Base-by-base conservation (phyloP, 1,140 invertebrate genomes). In the Harlomillsia oculata region DNA sequence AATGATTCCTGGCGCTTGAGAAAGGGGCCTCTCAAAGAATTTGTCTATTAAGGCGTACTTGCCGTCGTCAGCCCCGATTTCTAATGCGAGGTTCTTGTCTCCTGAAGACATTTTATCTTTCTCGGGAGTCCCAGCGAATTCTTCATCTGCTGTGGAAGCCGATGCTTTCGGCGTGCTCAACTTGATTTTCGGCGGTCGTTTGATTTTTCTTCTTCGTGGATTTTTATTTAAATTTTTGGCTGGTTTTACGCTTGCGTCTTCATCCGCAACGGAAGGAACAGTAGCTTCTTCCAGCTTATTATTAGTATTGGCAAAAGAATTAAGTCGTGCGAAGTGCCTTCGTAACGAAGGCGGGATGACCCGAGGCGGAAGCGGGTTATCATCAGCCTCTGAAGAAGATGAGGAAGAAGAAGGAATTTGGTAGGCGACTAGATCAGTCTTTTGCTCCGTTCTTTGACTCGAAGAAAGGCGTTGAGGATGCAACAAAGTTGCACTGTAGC, bases 41-140 rank as follows among this genome's bases (percentile, higher is more conserved):
- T 84, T 83, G 65, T 90, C 86, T 59, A 92, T 87, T 0, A 91
- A 72, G 2, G 85, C 87, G 69, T 92, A 92, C 72, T 89, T 90
- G 9, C 87, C 87, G 67, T 89, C 87, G 39, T 84, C 81, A 20
- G 60, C 52, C 11, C 60, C 58, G 25, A 65, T 65, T 53, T 65
- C 64, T 14, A 65, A 26, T 20, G 64, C 64, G 21, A 65, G 30
- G 45, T 65, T 65, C 43, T 65, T 65, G 26, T 65, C 64, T 40
- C 58, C 62, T 29, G 36, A 37, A 6, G 43, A 37, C 5, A 21
- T n/a, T 3, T 41, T 59, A 28, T 18, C 39, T 21, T 56, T 54
- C 9, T 55, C 56, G 18, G 44, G 30, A n/a, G 23, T 53, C 11
- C 37, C 46, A 2, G 44, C 16, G 32, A 59, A 52, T 16, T 59